phyloP scores from a whole-genome alignment of 2,113 vertebrate species.

The Eurypyga helias region DNA sequence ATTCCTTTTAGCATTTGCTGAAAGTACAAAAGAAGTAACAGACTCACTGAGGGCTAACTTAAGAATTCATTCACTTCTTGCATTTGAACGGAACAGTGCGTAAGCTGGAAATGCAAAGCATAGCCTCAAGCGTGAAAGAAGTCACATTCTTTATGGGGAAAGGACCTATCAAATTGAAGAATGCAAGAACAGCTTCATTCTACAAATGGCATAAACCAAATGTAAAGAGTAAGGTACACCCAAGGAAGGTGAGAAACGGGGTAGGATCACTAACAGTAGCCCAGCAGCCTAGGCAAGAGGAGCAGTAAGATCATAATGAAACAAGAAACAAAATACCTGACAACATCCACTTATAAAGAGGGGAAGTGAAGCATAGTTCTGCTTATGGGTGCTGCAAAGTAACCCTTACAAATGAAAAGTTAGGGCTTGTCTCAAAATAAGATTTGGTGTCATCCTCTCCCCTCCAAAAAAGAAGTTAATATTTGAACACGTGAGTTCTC shows the following conservation, averaged over 20 bases:
- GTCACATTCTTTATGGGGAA: neutral
- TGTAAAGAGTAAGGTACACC: neutral
- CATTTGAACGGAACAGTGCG: neutral
- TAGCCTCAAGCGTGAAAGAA: neutral
- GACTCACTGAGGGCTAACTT: neutral
- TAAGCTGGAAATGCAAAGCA: neutral
- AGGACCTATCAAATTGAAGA: neutral
- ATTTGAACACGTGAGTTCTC: fast-evolving
- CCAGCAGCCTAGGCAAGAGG: neutral
- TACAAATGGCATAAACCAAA: neutral
- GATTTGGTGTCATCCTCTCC: neutral
- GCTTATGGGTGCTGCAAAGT: neutral
- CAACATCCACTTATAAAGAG: neutral
- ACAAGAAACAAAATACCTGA: neutral
- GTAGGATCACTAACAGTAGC: neutral
- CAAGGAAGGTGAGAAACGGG: neutral
- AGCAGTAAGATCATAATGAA: neutral
- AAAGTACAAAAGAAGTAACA: neutral
- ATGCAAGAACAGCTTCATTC: neutral
- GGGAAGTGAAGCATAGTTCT: neutral
- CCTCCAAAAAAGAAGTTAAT: fast-evolving
- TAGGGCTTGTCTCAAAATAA: neutral
- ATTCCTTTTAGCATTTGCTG: neutral
- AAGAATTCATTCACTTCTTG: neutral
- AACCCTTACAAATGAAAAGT: neutral